Conservation (phyloP, 1,140 invertebrate species). For the Trinorchestia longiramus region DNA sequence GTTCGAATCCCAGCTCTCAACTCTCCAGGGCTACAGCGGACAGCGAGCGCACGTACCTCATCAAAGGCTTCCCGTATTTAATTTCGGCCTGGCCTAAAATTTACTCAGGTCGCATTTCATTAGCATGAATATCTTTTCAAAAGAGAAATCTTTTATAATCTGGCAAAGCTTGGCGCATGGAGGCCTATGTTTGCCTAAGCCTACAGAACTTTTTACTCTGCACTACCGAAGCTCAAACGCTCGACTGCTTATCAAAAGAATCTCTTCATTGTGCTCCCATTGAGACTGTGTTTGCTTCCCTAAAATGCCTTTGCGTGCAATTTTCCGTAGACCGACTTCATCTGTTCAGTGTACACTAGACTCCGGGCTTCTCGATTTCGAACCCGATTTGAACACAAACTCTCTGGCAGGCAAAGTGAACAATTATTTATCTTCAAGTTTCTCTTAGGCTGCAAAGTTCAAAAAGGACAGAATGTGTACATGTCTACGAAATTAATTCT, state of each 20-base stretch:
- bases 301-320: conserved; percentile 42
- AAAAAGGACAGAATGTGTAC: neutral
- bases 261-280: conserved; percentile 25
- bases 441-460: neutral
- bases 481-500: too few relatives aligned
- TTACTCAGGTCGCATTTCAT: conserved; percentile 47
- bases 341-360: neutral
- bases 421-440: neutral
- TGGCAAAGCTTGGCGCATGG: conserved; percentile 13
- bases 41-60: neutral
- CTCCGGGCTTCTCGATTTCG: neutral
- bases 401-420: neutral
- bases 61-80: conserved; percentile 9
- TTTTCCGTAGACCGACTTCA: conserved; percentile 25
- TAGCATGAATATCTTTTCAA: conserved; percentile 50
- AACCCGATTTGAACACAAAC: neutral
- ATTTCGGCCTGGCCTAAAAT: conserved; percentile 37
- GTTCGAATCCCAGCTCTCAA: neutral
- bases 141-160: conserved; percentile 47
- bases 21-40: neutral
- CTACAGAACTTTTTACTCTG: conserved; percentile 33
- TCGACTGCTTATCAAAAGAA: conserved; percentile 48
- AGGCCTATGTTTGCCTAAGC: conserved; percentile 50
- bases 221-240: conserved; percentile 22
- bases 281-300: conserved; percentile 39